Evolutionary conservation across 1,140 invertebrate genomes (phyloP).

Genomic region (Euura saliciscinereae): DNA sequence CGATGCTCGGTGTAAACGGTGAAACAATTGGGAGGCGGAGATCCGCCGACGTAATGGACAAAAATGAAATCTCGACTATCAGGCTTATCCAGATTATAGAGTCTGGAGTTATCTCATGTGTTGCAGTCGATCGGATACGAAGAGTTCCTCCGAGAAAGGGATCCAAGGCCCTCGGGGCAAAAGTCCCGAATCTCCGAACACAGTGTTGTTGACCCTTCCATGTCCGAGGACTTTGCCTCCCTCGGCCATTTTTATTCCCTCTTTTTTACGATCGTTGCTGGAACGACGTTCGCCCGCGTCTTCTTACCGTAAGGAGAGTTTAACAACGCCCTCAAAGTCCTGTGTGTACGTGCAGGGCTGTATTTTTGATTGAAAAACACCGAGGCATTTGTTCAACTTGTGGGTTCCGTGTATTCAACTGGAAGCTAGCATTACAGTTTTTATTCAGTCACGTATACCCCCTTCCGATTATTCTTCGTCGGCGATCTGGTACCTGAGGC

Average conservation of each 20-base stretch:
- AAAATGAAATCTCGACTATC: background rate
- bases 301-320: background rate
- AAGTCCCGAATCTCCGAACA: conserved; percentile 1
- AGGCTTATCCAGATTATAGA: background rate
- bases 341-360: background rate
- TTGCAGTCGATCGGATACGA: background rate
- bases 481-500: no score
- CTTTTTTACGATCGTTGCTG: background rate
- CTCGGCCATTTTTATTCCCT: background rate
- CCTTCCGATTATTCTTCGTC: no score
- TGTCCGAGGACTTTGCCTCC: background rate
- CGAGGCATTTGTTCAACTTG: no score
- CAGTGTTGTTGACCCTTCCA: conserved; percentile 10
- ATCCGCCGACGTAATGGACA: background rate
- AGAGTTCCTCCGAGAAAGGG: conserved; percentile 6
- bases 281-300: background rate
- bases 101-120: background rate
- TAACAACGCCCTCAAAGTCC: background rate
- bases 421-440: no score
- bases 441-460: no score
- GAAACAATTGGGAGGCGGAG: background rate
- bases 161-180: background rate
- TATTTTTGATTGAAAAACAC: no score
- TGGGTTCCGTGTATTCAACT: no score
- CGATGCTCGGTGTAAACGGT: background rate